Evolutionary conservation across 2,888 invertebrate genomes (phyloP), one percentile per base, ranked within the genome.

Genomic region (Microdon myrmicae): DNA sequence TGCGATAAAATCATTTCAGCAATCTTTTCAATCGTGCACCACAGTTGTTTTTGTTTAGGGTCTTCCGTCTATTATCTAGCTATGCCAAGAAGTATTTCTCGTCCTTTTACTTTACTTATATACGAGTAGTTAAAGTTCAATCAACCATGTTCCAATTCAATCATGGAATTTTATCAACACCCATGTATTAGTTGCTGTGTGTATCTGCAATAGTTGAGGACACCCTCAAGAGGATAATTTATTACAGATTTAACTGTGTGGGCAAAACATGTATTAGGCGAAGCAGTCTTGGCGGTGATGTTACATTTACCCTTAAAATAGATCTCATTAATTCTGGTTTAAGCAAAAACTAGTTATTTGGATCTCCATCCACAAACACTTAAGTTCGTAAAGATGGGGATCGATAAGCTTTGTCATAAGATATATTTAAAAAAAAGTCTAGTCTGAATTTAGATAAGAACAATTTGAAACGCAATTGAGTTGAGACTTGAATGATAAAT

Each of bases 391-490:
- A n/a, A n/a, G n/a, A 49, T 43, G 51, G 16, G 22, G 12, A 58
- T 19, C 37, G 47, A 58, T 64, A 64, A 64, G 58, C 58, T 51
- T 31, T 58, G 45, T 58, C 51, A 53, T 64, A 51, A 43, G 58
- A 51, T 47, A 35, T 53, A 64, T 58, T 64, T 64, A 64, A 64
- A 64, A 64, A 58, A 47, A 58, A 64, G 58, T 64, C 56, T 64
- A 58, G 56, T 64, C 64, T 31, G 56, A 70, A 72, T 72, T 68
- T 70, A 67, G 77, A 77, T 77, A 77, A 75, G 69, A 71, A 75
- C 77, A 75, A 77, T 77, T 77, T 76, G 72, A 73, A 76, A 75
- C 75, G 72, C 75, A 75, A 77, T 77, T 77, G 75, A 73, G 74
- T 74, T 70, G 71, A 69, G 47, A 51, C 26, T 16, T 19, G 26